phyloP scores from a whole-genome alignment of 2,797 vertebrate genomes.

The Garrulus glandarius region DNA sequence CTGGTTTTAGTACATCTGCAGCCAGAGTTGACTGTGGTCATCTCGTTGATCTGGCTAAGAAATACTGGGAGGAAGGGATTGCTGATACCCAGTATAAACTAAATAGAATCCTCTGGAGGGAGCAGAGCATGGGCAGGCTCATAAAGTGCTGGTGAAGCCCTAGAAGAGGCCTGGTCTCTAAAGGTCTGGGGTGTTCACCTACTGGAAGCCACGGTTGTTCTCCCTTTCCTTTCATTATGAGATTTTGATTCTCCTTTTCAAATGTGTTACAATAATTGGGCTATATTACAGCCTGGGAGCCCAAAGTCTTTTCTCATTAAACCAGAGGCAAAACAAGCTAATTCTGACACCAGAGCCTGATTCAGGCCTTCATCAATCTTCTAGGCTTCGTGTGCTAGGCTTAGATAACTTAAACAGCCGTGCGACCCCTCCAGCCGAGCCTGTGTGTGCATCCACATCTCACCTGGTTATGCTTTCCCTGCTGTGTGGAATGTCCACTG shows the following conservation, averaged over 20 bases:
- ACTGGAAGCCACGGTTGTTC: neutral
- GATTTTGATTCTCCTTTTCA: neutral
- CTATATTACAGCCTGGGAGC: neutral
- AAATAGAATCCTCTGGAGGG: neutral
- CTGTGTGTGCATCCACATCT: neutral
- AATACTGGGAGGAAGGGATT: neutral
- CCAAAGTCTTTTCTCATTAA: neutral
- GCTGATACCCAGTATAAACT: neutral
- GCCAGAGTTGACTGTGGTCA: neutral
- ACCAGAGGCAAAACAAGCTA: neutral
- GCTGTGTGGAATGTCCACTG: fast-evolving
- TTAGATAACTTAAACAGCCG: neutral
- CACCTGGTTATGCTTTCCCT: neutral
- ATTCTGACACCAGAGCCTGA: neutral
- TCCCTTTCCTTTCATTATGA: neutral
- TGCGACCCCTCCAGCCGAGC: neutral
- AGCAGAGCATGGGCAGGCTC: neutral
- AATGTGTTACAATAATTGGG: fast-evolving
- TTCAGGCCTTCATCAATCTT: fast-evolving
- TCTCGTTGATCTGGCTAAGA: fast-evolving
- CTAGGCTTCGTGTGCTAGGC: neutral
- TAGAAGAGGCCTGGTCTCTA: neutral
- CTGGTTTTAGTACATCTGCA: neutral
- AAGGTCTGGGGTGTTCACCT: neutral
- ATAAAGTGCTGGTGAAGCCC: neutral